Evolutionary conservation across 1,140 invertebrate species (phyloP), one percentile per base, ranked within the genome.

Genomic region (Drosophila baimaii): DNA sequence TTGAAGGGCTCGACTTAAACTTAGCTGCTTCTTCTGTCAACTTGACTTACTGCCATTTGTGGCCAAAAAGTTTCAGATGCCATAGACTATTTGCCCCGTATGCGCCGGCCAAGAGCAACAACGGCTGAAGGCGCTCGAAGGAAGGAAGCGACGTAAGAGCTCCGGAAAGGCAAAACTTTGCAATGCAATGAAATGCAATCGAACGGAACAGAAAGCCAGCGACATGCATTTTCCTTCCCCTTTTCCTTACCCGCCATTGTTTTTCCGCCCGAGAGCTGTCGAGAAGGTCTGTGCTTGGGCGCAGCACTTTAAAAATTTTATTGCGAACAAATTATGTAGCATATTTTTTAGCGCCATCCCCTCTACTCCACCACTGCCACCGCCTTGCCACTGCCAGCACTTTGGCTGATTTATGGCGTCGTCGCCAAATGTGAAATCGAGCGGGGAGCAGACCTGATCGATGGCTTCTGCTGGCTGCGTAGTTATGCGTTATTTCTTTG

Each of bases 271-370:
- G 64, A 83, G 70, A 57, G 47, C 47, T 46, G 61, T 61, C 27
- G 58, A 54, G 49, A 27, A 23, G 41, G 35, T 44, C 58, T 71
- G 75, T 71, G 63, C 72, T 83, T 78, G 68, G 57, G 85, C 77
- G 73, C 80, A 82, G 82, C 79, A 89, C 66, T 81, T 88, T 88
- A 59, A 66, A 64, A 74, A 81, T 78, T 89, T 89, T 81, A 89
- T 90, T 84, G 78, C 85, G 54, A 81, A 64, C 81, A 90, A 89
- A 90, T 89, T 90, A 90, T 84, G 85, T 79, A 84, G 80, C 85
- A 84, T 79, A 81, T 89, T 88, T 83, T 61, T 78, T 35, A 43
- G 58, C 17, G 61, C 66, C 25, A 27, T 69, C 73, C 47, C 33
- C n/a, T n/a, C n/a, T n/a, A n/a, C n/a, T n/a, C n/a, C n/a, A n/a